These are phyloP conservation scores for Probosciger aterrimus DNA, from an alignment of 2,113 vertebrate genomes.

Conservation along the genomic window DNA sequence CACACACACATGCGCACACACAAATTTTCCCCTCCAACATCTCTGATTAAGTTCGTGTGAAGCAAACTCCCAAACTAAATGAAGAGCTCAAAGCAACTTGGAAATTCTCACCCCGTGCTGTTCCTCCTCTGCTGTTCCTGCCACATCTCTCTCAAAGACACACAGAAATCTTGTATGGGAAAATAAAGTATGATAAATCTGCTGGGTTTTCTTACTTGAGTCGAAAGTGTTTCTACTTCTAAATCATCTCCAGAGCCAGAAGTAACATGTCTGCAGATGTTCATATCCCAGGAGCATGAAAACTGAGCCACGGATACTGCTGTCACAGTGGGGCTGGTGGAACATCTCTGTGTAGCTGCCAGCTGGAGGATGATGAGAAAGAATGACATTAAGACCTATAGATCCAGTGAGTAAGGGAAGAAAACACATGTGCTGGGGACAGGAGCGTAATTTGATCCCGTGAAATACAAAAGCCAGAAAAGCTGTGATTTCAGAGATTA, in stretches of 20 bases:
- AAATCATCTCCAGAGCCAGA: not conserved
- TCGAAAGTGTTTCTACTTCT: not conserved
- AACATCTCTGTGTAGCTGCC: not conserved
- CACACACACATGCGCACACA: rapidly evolving
- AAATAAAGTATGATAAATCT: not conserved
- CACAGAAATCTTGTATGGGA: not conserved
- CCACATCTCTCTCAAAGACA: not conserved
- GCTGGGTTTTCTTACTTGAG: not conserved
- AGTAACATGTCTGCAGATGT: not conserved
- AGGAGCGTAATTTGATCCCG: not conserved
- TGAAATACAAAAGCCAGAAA: not conserved
- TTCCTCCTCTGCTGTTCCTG: not conserved
- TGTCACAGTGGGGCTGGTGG: not conserved
- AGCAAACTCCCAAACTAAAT: not conserved
- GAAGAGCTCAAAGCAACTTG: not conserved
- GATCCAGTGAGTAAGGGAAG: not conserved
- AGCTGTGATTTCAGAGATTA: not conserved
- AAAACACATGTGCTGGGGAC: not conserved
- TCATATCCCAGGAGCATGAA: not conserved
- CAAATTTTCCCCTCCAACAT: not conserved
- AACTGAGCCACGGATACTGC: not conserved
- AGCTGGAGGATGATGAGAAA: not conserved
- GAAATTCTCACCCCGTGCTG: not conserved
- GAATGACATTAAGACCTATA: not conserved
- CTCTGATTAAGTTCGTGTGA: not conserved